Base-by-base conservation (phyloP, 1,140 invertebrate species). In the Cydia fagiglandana region DNA sequence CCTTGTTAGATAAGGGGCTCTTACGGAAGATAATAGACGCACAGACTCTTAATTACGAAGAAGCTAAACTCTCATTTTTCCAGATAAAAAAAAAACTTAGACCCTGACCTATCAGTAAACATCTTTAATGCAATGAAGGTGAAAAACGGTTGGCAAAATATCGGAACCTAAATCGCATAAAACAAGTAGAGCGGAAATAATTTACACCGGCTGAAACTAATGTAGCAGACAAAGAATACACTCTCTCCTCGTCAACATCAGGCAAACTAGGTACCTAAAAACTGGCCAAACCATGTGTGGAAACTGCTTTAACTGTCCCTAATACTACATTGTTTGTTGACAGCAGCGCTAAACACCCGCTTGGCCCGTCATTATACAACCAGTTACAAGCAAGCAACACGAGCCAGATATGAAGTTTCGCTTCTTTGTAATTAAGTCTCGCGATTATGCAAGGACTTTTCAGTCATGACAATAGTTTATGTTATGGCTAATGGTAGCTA, bases 341-440 rank as follows among this genome's bases (percentile, higher is more conserved):
- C 56, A 6, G 17, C 17, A 56, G 5, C 50, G n/a, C 50, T 20
- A 61, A 61, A 61, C 9, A 24, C 56, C 56, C n/a, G 20, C 56
- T 61, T 20, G 4, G 24, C 56, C 56, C 56, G 56, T 20, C 56
- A 61, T 61, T 61, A 61, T n/a, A 61, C 56, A 61, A 61, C 17
- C n/a, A 24, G 56, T 20, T 38, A 38, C 34, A 9, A 15, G 7
- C 47, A 50, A 50, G 12, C 47, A 61, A 20, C 17, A 10, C 7
- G 4, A 12, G 17, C 17, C 20, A 61, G 17, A 20, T 10, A 24
- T 12, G 56, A 30, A 66, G 64, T 66, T 30, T 66, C 64, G 64
- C 64, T 66, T 66, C 64, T 66, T 34, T 20, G 64, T 66, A 61
- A 61, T 10, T 17, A 61, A 61, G 56, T 24, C 56, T 20, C 17